Evolutionary conservation across 1,140 invertebrate genomes (phyloP).

Genomic region (Euglossa dilemma): DNA sequence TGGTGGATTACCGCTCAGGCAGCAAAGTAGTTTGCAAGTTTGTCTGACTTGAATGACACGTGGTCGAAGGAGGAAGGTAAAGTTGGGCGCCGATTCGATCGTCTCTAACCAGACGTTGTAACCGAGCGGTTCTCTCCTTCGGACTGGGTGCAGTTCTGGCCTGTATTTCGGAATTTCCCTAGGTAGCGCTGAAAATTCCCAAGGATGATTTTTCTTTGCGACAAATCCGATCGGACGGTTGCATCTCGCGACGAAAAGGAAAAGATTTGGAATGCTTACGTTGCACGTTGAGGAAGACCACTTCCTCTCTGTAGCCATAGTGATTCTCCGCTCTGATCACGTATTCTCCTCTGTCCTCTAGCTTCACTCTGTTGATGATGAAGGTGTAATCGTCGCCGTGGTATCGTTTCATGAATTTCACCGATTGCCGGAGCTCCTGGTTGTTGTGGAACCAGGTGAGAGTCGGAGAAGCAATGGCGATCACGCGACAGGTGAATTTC

Average conservation of each 20-base stretch:
- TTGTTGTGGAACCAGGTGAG: constrained; percentile 98
- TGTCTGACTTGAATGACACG: constrained; percentile 98
- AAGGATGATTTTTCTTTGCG: background rate
- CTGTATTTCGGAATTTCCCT: constrained; percentile 91
- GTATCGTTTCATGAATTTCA: constrained; percentile 99
- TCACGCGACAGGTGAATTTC: constrained; percentile 98
- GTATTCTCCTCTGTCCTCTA: constrained; percentile 98
- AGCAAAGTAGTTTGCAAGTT: constrained; percentile 98
- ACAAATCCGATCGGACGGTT: no score
- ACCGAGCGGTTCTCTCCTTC: constrained; percentile 90
- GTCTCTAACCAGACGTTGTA: constrained; percentile 95
- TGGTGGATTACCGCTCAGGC: constrained; percentile 95
- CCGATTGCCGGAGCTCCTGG: constrained; percentile 96
- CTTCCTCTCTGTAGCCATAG: constrained; percentile 97
- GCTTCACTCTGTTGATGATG: constrained; percentile 96
- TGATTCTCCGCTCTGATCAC: constrained; percentile 98
- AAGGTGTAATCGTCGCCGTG: constrained; percentile 98
- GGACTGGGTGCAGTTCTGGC: constrained; percentile 87
- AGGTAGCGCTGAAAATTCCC: constrained; percentile 86
- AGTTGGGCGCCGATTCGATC: constrained; percentile 94
- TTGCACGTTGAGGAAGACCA: constrained; percentile 98
- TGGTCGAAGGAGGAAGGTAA: constrained; percentile 98
- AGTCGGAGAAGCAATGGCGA: constrained; percentile 96
- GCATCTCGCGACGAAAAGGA: no score
- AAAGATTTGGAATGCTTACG: constrained; percentile 83